A percentile compares a stretch with the other conserved stretches of the same genome.
These are phyloP conservation scores for Delphinus delphis DNA, from an alignment of 2,113 vertebrate genomes.

Conservation along the genomic window DNA sequence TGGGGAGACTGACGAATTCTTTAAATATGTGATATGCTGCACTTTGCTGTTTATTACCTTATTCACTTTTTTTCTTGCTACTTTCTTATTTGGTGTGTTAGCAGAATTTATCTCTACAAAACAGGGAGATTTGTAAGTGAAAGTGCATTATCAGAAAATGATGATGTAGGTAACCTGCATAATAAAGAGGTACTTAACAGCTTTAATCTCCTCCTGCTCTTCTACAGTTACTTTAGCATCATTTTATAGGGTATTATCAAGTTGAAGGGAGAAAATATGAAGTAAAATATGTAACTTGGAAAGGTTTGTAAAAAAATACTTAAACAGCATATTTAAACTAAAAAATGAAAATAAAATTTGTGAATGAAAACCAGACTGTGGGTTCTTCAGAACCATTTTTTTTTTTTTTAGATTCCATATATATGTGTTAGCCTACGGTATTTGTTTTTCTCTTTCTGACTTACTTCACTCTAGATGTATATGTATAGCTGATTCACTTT, in stretches of 20 bases:
- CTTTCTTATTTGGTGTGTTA: conserved; percentile 38
- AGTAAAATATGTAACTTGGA: conserved; percentile 21
- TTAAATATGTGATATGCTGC: conserved; percentile 16
- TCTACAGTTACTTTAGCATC: conserved; percentile 47
- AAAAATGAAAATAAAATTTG: background rate
- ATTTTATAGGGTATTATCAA: conserved; percentile 65
- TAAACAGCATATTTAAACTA: background rate
- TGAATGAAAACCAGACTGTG: background rate
- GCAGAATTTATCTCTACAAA: conserved; percentile 76
- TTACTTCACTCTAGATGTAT: too few species aligned
- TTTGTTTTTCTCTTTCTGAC: too few species aligned
- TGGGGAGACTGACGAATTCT: background rate
- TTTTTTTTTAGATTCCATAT: too few species aligned
- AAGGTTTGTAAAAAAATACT: background rate
- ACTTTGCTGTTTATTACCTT: conserved; percentile 61
- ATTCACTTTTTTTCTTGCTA: conserved; percentile 35
- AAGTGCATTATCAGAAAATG: conserved; percentile 56
- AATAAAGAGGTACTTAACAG: conserved; percentile 56
- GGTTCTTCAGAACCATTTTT: too few species aligned
- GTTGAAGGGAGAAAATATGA: background rate
- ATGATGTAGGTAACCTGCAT: conserved; percentile 60
- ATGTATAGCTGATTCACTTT: too few species aligned
- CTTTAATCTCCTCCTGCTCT: conserved; percentile 63
- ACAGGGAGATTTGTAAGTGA: conserved; percentile 65
- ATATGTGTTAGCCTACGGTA: too few species aligned